Evolutionary conservation across 2,113 vertebrate genomes (phyloP).

Genomic region (Mystacornis crossleyi): DNA sequence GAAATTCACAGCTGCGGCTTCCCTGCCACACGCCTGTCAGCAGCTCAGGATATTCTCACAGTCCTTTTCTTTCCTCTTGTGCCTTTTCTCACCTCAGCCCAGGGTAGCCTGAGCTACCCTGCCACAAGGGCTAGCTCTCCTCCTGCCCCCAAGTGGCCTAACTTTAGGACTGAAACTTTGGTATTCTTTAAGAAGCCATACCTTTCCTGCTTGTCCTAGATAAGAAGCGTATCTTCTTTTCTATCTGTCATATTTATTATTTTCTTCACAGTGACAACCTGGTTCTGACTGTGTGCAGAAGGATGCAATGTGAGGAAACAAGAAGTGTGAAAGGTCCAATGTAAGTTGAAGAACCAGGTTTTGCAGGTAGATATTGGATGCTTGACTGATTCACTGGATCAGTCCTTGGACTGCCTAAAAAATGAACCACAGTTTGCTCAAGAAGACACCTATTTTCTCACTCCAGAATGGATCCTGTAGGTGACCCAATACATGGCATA

Average conservation of each 20-base stretch:
- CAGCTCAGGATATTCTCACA: neutral
- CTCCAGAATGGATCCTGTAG: neutral
- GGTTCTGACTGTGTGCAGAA: neutral
- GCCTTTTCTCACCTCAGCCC: neutral
- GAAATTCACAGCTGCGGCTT: neutral
- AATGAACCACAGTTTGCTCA: neutral
- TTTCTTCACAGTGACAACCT: neutral
- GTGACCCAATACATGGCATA: rapidly evolving
- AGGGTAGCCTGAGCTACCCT: neutral
- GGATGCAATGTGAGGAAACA: neutral
- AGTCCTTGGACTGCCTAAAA: neutral
- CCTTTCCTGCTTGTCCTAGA: neutral
- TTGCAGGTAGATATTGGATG: neutral
- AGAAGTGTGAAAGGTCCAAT: rapidly evolving
- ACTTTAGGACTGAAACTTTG: neutral
- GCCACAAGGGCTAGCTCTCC: neutral
- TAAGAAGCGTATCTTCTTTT: neutral
- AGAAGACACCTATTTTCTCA: neutral
- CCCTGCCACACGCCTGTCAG: neutral
- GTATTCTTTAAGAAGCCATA: neutral
- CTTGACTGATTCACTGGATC: neutral
- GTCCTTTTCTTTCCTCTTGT: neutral
- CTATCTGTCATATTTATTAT: neutral
- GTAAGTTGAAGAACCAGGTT: neutral
- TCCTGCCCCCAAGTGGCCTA: neutral